Conservation (phyloP, 1,140 invertebrate genomes). For the Drosophila paulistorum region DNA sequence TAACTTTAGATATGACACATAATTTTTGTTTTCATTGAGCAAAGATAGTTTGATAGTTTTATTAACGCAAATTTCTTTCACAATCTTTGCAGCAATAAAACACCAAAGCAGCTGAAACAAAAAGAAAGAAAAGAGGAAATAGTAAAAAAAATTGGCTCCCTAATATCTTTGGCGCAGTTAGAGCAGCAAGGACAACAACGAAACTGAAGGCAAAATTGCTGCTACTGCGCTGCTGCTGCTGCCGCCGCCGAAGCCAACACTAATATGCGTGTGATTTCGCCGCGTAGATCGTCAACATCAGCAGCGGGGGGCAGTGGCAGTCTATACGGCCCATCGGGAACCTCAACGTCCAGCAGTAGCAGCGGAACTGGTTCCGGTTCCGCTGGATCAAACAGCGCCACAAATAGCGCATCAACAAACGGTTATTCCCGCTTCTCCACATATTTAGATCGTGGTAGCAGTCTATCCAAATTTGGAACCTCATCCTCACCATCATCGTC, state of each 20-base stretch:
- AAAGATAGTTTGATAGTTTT: no score
- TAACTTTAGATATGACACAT: no score
- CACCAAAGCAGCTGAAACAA: background rate
- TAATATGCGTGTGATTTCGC: conserved; percentile 83
- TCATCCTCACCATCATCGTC: conserved; percentile 52
- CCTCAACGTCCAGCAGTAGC: conserved; percentile 58
- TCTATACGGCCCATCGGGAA: conserved; percentile 77
- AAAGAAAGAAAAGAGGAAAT: background rate
- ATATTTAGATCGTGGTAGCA: conserved; percentile 72
- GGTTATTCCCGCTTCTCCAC: conserved; percentile 61
- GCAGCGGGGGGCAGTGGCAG: conserved; percentile 79
- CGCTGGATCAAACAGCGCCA: conserved; percentile 35
- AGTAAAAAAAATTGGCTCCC: background rate
- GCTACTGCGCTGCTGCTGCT: conserved; percentile 60
- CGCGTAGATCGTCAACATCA: conserved; percentile 82
- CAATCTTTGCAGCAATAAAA: conserved; percentile 19
- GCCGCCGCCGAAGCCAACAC: conserved; percentile 53
- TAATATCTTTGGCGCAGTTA: background rate
- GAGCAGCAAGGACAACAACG: conserved; percentile 6
- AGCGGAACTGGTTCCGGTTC: conserved; percentile 41
- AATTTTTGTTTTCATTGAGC: no score
- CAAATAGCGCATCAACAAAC: conserved; percentile 51
- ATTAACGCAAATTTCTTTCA: background rate
- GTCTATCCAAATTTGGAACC: conserved; percentile 69
- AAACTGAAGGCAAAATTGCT: conserved; percentile 38